Evolutionary conservation across 2,113 vertebrate species (phyloP).

Genomic region (Suricata suricatta): DNA sequence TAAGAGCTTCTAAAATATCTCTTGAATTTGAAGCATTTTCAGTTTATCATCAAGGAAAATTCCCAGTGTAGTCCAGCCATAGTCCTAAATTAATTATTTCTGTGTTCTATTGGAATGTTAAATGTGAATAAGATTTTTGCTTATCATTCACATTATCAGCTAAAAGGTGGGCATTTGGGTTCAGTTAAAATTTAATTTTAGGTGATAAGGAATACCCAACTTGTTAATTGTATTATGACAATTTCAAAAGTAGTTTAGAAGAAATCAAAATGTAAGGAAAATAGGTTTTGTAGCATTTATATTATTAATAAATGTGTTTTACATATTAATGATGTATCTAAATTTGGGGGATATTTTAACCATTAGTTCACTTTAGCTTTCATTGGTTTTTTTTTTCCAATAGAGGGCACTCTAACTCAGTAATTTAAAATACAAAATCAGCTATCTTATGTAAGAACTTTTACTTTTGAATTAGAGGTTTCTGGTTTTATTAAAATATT

Average conservation of each 20-base stretch:
- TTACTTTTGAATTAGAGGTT: slow-evolving; percentile 66
- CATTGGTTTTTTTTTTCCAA: slow-evolving; percentile 81
- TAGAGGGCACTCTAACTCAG: slow-evolving; percentile 87
- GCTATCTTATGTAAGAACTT: slow-evolving; percentile 80
- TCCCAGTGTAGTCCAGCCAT: neutral
- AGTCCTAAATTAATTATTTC: slow-evolving; percentile 3
- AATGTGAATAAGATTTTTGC: neutral
- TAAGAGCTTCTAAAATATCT: neutral
- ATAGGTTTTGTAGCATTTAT: neutral
- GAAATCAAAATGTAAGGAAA: neutral
- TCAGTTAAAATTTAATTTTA: slow-evolving; percentile 58
- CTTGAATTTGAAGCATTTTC: neutral
- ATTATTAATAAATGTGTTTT: slow-evolving; percentile 44
- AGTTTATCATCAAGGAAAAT: slow-evolving; percentile 23
- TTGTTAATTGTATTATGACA: slow-evolving; percentile 15
- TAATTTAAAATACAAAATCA: slow-evolving; percentile 83
- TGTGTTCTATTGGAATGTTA: neutral
- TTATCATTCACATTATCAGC: neutral
- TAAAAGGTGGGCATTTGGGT: neutral
- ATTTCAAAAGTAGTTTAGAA: slow-evolving; percentile 26
- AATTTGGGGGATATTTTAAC: neutral
- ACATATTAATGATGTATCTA: neutral
- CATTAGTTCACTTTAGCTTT: slow-evolving; percentile 21
- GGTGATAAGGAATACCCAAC: neutral
- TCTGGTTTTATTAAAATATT: slow-evolving; percentile 70